Base-by-base conservation (phyloP, 2,797 vertebrate species). In the Coccyzus lansbergi region DNA sequence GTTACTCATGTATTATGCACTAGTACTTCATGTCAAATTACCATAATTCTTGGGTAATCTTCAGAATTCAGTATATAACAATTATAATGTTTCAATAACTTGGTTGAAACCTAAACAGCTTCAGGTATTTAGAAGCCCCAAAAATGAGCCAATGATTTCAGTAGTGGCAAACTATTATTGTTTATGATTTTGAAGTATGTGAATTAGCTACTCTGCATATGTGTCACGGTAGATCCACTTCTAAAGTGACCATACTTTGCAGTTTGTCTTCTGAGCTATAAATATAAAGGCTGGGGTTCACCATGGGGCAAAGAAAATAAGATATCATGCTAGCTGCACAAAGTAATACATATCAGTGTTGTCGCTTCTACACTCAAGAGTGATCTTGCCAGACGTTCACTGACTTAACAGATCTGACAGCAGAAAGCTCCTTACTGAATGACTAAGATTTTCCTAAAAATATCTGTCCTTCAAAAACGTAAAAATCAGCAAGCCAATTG, bases 381-480 rank as follows among this genome's bases (percentile, higher is more conserved):
- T 75, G 21, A 65, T 93, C 49, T 65, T 76, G 48, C 74, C 22
- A 77, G 44, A 71, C 20, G 10, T 55, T 20, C 59, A 26, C 63
- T 79, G 92, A 90, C 63, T 93, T 92, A 88, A 79, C 34, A 86
- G 40, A 18, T 68, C 38, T 89, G 46, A 31, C n/a, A 28, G 29
- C 3, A 8, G 74, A 95, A 83, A 90, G n/a, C 9, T 81, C 72
- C 28, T 55, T 31, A 13, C 20, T 83, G 55, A 46, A 64, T 82
- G 42, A 86, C 70, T 92, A 49, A 93, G 42, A 24, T 29, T 7
- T 10, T 52, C 38, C 6, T 58, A 53, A 81, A 82, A 76, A 76
- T n/a, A 65, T 17, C 31, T 69, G 2, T 55, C 25, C 34, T 81
- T 79, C 20, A 44, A 44, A 91, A 86, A n/a, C 3, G 29, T 53